Percentiles rank a stretch among this genome's conserved stretches.
Evolutionary conservation across 2,888 invertebrate genomes (phyloP).

Genomic region (Hypsopygia costalis): DNA sequence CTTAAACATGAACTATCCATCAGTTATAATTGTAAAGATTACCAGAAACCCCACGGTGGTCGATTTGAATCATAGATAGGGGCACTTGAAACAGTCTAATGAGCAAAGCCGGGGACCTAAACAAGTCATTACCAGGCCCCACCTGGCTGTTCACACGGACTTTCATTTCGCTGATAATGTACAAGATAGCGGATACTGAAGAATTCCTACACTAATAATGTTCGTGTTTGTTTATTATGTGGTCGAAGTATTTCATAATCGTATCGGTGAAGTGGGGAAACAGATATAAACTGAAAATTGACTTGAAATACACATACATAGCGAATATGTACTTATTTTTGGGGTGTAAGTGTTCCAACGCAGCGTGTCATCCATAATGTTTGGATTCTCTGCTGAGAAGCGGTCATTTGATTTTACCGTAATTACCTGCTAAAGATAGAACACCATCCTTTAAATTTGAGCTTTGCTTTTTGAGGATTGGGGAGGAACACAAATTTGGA

Average conservation of each 20-base stretch:
- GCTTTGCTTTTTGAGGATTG: no score
- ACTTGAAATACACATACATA: no score
- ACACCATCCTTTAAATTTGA: no score
- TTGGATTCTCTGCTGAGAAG: no score
- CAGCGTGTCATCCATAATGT: no score
- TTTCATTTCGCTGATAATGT: constrained; percentile 57
- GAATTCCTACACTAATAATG: constrained; percentile 57
- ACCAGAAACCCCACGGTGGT: constrained; percentile 29
- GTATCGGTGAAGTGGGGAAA: not conserved
- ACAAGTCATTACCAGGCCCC: constrained; percentile 47
- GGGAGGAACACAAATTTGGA: no score
- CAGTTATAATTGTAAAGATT: constrained; percentile 13
- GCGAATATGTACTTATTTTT: no score
- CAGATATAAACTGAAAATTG: no score
- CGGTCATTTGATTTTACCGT: no score
- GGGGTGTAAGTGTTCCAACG: no score
- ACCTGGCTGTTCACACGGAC: constrained; percentile 59
- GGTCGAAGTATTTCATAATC: not conserved
- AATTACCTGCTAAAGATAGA: no score
- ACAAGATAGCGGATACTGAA: constrained; percentile 49
- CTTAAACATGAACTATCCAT: not conserved
- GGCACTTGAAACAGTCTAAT: constrained; percentile 58
- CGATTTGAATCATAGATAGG: constrained; percentile 49
- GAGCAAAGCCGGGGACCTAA: constrained; percentile 65
- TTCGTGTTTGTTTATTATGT: constrained; percentile 18